Base-by-base conservation (phyloP, 2,888 invertebrate genomes). In the Tridacna crocea region DNA sequence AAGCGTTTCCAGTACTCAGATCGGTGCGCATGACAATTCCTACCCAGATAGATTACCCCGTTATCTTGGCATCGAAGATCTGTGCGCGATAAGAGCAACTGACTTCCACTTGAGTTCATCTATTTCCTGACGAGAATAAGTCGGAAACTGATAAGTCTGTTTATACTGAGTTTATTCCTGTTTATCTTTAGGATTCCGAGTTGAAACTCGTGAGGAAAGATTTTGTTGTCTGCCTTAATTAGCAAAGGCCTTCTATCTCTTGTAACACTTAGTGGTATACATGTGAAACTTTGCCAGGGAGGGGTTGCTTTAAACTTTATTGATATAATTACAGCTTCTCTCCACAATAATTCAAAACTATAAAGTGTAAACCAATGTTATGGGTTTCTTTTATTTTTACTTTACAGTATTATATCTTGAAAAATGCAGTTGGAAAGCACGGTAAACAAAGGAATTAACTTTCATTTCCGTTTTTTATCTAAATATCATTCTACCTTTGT, bases 51-150 rank as follows among this genome's bases (percentile, higher is more conserved):
- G 47, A 70, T 51, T 70, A 19, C 22, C 24, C 70, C 24, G 46
- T 24, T 47, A 70, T 70, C 70, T 48, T 24, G 19, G n/a, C 48
- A 70, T 70, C 24, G 46, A 17, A 22, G 24, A 61, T 61, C 12
- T 26, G 26, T 55, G 1, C 13, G 22, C 24, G 61, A 61, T 61
- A 61, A 61, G 61, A 61, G 36, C 36, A 36, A 36, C 36, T 36
- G 36, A 19, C 24, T 68, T 47, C 68, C 68, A 68, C 68, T 68
- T 22, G 68, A 68, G 68, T 47, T 68, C 47, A 24, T 70, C 10
- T 70, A 47, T 51, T 70, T 70, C 47, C 51, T 26, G 60, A 19
- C 36, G 22, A 73, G 58, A 73, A 73, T 60, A 73, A 73, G n/a
- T 55, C 26, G 26, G 27, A 6, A 13, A n/a, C 36, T 60, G 73